Percentiles rank a stretch among this genome's conserved stretches.
Evolutionary conservation across 2,113 vertebrate genomes (phyloP).

Genomic region (Lucifuga dentata): DNA sequence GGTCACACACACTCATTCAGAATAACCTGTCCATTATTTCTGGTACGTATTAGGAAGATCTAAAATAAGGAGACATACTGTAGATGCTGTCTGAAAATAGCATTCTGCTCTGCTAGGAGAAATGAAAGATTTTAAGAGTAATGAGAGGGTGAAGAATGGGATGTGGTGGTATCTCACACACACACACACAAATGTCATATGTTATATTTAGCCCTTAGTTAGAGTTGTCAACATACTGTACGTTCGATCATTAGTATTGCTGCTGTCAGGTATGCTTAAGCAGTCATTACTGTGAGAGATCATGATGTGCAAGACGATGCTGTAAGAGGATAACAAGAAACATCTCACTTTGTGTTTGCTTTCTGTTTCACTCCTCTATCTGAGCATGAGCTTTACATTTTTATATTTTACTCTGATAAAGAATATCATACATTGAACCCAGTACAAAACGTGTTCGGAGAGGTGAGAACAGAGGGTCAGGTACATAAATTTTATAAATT

Average conservation of each 20-base stretch:
- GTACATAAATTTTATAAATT: no score
- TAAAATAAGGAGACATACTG: slow-evolving; percentile 49
- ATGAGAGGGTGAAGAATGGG: slow-evolving; percentile 56
- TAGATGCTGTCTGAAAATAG: slow-evolving; percentile 64
- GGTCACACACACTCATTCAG: neutral
- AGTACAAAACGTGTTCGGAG: neutral
- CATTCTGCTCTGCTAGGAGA: slow-evolving; percentile 20
- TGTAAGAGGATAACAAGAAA: slow-evolving; percentile 32
- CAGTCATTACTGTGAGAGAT: slow-evolving; percentile 53
- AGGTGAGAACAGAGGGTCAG: neutral
- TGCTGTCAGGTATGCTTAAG: slow-evolving; percentile 35
- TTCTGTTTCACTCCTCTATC: slow-evolving; percentile 8
- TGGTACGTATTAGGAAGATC: slow-evolving; percentile 4
- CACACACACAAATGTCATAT: neutral
- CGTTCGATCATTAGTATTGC: slow-evolving; percentile 39
- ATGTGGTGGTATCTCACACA: neutral
- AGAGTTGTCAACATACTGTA: slow-evolving; percentile 49
- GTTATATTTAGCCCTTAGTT: slow-evolving; percentile 56
- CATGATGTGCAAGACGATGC: slow-evolving; percentile 11
- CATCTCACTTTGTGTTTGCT: slow-evolving; percentile 25
- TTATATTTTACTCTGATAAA: neutral
- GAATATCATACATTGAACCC: neutral
- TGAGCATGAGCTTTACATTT: neutral
- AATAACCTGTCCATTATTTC: slow-evolving; percentile 24
- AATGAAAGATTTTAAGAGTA: slow-evolving; percentile 51